These are phyloP conservation scores for Rhimphoctona megacephalus DNA, from an alignment of 2,888 invertebrate genomes.

Conservation along the genomic window DNA sequence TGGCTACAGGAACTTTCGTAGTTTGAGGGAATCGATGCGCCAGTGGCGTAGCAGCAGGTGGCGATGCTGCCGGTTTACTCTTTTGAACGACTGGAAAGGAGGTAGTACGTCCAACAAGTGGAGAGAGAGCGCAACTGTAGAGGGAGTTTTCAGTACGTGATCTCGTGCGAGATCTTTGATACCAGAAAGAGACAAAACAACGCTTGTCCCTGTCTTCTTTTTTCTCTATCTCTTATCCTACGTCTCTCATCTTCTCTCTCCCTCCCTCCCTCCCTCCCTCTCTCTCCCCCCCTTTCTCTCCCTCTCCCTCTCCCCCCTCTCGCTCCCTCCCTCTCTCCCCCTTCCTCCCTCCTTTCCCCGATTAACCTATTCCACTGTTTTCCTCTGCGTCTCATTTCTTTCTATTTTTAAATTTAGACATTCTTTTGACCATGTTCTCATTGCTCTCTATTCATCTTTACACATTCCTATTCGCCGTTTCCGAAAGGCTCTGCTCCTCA, in stretches of 20 bases:
- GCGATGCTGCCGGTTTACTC: constrained; percentile 67
- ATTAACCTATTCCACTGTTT: not conserved
- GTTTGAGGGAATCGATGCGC: constrained; percentile 83
- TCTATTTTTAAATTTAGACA: not conserved
- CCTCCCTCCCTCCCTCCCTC: constrained; percentile 19
- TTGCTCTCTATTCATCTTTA: not conserved
- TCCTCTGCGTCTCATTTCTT: not conserved
- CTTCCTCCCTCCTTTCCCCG: constrained; percentile 18
- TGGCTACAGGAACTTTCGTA: constrained; percentile 74
- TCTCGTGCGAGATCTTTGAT: constrained; percentile 66
- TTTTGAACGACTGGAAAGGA: constrained; percentile 38
- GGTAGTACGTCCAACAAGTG: constrained; percentile 81
- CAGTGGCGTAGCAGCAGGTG: constrained; percentile 84
- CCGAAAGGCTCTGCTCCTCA: not conserved
- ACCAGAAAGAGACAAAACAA: constrained; percentile 58
- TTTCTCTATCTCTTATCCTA: constrained; percentile 10
- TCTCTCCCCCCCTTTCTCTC: not conserved
- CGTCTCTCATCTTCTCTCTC: not conserved
- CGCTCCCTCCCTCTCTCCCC: not conserved
- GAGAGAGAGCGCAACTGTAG: constrained; percentile 64
- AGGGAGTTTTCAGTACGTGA: constrained; percentile 55
- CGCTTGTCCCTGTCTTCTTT: constrained; percentile 19
- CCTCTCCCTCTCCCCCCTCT: constrained; percentile 3
- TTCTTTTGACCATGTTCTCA: not conserved
- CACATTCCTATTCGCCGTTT: not conserved